These are phyloP conservation scores for Strigamia transsilvanica DNA, from an alignment of 2,888 invertebrate species.

Conservation along the genomic window DNA sequence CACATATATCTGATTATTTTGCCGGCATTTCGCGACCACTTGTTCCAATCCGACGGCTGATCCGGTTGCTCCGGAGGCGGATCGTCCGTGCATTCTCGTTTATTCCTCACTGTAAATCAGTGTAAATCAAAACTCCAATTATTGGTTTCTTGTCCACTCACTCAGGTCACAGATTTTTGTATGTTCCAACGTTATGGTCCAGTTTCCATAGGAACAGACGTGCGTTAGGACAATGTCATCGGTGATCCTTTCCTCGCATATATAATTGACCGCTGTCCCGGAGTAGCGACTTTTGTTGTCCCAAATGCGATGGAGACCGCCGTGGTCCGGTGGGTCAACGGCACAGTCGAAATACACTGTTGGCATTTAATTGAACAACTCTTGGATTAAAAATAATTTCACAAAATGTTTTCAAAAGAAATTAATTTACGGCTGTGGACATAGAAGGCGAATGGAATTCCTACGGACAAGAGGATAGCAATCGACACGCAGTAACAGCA, in stretches of 20 bases:
- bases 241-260: neutral
- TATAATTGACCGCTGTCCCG: neutral
- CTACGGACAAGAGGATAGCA: neutral
- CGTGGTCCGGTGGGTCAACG: conserved; percentile 2
- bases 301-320: neutral
- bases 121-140: neutral
- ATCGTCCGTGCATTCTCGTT: neutral
- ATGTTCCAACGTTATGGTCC: neutral
- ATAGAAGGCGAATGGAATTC: neutral
- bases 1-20: neutral
- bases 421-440: conserved; percentile 18
- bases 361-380: no score
- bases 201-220: neutral
- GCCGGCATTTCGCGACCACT: neutral
- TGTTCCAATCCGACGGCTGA: neutral
- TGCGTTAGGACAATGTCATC: neutral
- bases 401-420: neutral
- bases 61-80: neutral
- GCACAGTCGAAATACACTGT: conserved; percentile 1
- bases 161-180: neutral
- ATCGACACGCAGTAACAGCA: conserved; percentile 1
- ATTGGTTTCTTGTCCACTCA: neutral
- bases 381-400: neutral
- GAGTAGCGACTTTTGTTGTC: neutral
- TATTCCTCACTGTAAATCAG: neutral